These are phyloP conservation scores for Melanchra persicariae DNA, from an alignment of 2,888 invertebrate genomes.

Conservation along the genomic window DNA sequence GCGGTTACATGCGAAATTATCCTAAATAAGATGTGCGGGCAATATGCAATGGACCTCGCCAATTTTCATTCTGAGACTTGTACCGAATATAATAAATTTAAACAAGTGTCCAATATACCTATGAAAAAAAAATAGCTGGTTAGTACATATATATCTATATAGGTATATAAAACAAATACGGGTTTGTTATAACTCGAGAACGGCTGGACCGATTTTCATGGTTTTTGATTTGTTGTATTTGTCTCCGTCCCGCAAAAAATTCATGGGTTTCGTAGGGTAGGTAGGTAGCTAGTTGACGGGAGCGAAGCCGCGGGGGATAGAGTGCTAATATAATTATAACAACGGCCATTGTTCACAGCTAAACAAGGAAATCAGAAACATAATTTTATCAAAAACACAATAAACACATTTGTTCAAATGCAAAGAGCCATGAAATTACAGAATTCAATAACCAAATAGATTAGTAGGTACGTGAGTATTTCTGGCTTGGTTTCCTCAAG, in stretches of 20 bases:
- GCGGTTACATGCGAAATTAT: constrained; percentile 21
- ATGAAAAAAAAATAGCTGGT: too few relatives aligned
- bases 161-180: too few relatives aligned
- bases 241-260: too few relatives aligned
- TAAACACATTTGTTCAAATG: constrained; percentile 39
- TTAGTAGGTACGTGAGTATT: constrained; percentile 53
- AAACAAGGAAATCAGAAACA: constrained; percentile 43
- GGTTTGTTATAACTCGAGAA: too few relatives aligned
- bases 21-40: constrained; percentile 15
- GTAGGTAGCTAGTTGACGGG: too few relatives aligned
- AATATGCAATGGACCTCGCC: neutral
- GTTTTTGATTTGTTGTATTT: too few relatives aligned
- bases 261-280: too few relatives aligned
- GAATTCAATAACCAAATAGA: constrained; percentile 55
- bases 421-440: constrained; percentile 42
- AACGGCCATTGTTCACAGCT: constrained; percentile 15
- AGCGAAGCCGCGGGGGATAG: too few relatives aligned
- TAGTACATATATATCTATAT: too few relatives aligned
- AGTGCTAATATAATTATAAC: neutral
- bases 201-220: too few relatives aligned
- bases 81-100: neutral
- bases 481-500: constrained; percentile 52
- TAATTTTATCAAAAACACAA: constrained; percentile 37
- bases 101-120: neutral
- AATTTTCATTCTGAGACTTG: neutral